phyloP scores from a whole-genome alignment of 2,888 invertebrate species.

The Parnassius glacialis region DNA sequence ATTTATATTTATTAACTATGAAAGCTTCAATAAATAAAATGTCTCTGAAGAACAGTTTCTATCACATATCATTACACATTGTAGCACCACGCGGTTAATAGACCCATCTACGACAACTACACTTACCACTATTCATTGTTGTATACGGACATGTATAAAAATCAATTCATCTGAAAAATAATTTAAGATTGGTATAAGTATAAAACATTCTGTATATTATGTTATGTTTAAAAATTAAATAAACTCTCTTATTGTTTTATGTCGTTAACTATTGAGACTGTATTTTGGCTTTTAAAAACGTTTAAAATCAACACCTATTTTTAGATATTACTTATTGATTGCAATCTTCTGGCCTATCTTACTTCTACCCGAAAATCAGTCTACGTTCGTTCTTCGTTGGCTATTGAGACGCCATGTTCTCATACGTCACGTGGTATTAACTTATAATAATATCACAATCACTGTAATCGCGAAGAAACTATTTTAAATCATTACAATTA shows the following conservation, averaged over 20 bases:
- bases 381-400: constrained; percentile 68
- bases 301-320: constrained; percentile 67
- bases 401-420: constrained; percentile 52
- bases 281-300: constrained; percentile 69
- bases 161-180: constrained; percentile 79
- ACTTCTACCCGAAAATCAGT: constrained; percentile 79
- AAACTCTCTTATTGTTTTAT: constrained; percentile 76
- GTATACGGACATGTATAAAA: constrained; percentile 80
- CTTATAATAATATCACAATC: constrained; percentile 79
- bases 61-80: constrained; percentile 79
- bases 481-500: constrained; percentile 23
- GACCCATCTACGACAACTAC: constrained; percentile 75
- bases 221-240: constrained; percentile 78
- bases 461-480: constrained; percentile 53
- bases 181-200: constrained; percentile 71
- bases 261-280: constrained; percentile 73
- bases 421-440: constrained; percentile 47
- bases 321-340: constrained; percentile 68
- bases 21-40: constrained; percentile 79
- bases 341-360: constrained; percentile 70
- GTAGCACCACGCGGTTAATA: constrained; percentile 80
- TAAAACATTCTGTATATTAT: constrained; percentile 75
- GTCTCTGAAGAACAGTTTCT: constrained; percentile 78
- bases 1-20: constrained; percentile 71
- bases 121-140: constrained; percentile 76